Evolutionary conservation across 2,113 vertebrate genomes (phyloP), one percentile per base, ranked within the genome.

Genomic region (Chamaea fasciata): DNA sequence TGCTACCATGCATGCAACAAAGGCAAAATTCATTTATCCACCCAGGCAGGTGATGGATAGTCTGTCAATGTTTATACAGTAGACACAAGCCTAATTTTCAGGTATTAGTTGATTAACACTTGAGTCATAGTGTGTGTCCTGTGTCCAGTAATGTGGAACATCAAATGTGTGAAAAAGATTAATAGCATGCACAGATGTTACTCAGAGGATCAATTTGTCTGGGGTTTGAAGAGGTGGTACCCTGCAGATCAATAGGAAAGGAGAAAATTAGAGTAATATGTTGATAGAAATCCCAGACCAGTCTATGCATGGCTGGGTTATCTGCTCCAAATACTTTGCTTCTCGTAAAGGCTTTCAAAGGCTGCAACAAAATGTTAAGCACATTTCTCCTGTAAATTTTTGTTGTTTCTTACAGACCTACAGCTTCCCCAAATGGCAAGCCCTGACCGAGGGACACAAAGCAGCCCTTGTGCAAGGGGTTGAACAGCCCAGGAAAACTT

Each of bases 151-250:
- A 97, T 96, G 95, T 92, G 91, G 95, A 97, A 95, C 89, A 96
- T 98, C 96, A 97, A 91, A 96, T 81, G 84, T 97, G 96, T 97
- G 96, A 97, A 96, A 70, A 70, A 97, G 96, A 97, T 98, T 98
- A 97, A 97, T 96, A 97, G 95, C 92, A 95, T 94, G 87, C 95
- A 95, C 94, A 97, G 97, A 97, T 98, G 97, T 97, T 98, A 96
- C 96, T 97, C 96, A 94, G 92, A 96, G 92, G 92, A 97, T 93
- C 96, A 97, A 98, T 98, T 97, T 97, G 92, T 96, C 96, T 97
- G 89, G 94, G 80, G 93, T 95, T 96, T 97, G 94, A 96, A 95
- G 94, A 97, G 95, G 97, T 96, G 94, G 94, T 97, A 95, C 89
- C 94, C 90, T 92, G 92, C 85, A 96, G 91, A 97, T 98, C 94